Evolutionary conservation across 1,140 invertebrate species (phyloP), one percentile per base, ranked within the genome.

Genomic region (Anagrus nilaparvatae): DNA sequence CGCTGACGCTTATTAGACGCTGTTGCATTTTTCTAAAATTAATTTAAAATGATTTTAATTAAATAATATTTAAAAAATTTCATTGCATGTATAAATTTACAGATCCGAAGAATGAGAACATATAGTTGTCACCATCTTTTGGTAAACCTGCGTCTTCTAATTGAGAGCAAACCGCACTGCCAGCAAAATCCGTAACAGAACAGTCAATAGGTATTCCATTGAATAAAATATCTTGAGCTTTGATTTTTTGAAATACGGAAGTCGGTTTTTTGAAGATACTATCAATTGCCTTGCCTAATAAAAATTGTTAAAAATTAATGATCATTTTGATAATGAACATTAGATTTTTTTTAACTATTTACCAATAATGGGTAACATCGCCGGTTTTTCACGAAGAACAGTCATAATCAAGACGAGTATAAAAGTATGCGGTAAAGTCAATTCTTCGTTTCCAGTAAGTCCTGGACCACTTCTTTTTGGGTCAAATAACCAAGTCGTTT

Each of bases 141-240:
- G 47, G 24, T 1, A 55, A 28, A 20, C 50, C 49, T 24, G 46
- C 50, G 8, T 38, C 42, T n/a, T n/a, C n/a, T 24, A 56, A 20
- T 20, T 52, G 21, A 0, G 72, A 67, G 50, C 84, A 87, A 2
- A 84, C 69, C 0, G 81, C 79, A 54, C 76, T 77, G 0, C 79
- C 76, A 0, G 80, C 73, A 50, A 85, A 83, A 48, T 84, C 81
- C 0, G 73, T 76, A 18, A 77, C 73, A 1, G 72, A 74, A 52
- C 84, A 87, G 45, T 85, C 78, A n/a, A 87, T 73, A 0, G 71
- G 49, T 10, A 84, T 44, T 1, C 84, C 83, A 27, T 76, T 70
- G 51, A 84, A 87, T 24, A 87, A 63, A 9, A 85, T 49, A 37
- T 85, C 79, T 44, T 73, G 69, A 3, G 73, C 81, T 48, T 74